Base-by-base conservation (phyloP, 2,113 vertebrate genomes). In the Callithrix jacchus region DNA sequence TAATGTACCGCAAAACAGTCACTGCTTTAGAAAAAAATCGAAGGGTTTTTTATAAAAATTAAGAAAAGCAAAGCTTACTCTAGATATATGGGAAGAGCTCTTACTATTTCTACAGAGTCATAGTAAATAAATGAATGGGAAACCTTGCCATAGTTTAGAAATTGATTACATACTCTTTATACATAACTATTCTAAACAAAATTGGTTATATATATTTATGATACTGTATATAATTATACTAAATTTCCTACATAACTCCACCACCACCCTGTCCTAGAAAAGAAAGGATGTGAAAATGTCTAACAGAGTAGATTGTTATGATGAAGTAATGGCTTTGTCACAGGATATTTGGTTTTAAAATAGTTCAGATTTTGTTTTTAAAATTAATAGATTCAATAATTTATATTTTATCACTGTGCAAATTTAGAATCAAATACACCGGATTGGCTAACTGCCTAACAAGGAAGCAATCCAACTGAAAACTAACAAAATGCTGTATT, bases 11-110 rank as follows among this genome's bases (percentile, higher is more conserved):
- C 76, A 97, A 97, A 32, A 82, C 40, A 84, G 40, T 66, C 56
- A 11, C 61, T 96, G 20, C 85, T 94, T 76, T 42, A 95, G 30
- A 54, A 94, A 97, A 70, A 76, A 93, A 85, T 87, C 12, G 94
- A 91, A 96, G 76, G 21, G 85, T 23, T 87, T 64, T 49, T 83
- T 8, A 97, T 40, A 92, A 89, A 97, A 61, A 92, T 74, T 68
- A 58, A 82, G 11, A 61, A 82, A 95, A 79, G 32, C 84, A 74
- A 81, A 87, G 66, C 70, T 96, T 81, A 66, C 79, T 90, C 45
- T 52, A 47, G 13, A n/a, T 5, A 47, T 45, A 95, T 45, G 70
- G 6, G 2, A 56, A 90, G 40, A 90, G 40, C 49, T 37, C 3
- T 89, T 58, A 80, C 42, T 68, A 49, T 91, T 89, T 90, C 64